Base-by-base conservation (phyloP, 1,140 invertebrate genomes). In the Drosophila baimaii region DNA sequence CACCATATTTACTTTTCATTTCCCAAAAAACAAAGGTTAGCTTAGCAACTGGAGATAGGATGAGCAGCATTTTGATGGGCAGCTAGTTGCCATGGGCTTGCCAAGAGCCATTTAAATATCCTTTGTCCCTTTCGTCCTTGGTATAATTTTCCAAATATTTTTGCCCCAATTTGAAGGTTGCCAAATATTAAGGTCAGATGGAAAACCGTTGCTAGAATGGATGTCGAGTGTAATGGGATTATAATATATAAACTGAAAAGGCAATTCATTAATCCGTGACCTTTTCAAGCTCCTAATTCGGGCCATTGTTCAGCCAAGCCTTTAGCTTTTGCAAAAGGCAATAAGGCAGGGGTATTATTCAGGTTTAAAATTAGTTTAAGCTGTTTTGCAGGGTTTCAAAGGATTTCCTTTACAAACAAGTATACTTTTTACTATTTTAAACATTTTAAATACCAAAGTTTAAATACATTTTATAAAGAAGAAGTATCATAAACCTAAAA, bases 1-100 rank as follows among this genome's bases (percentile, higher is more conserved):
- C 12, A 21, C 15, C 31, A 46, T 65, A 46, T 55, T 68, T 55
- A 52, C 47, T 43, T 70, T 69, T 19, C n/a, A 12, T 35, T 54
- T 55, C 13, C 33, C 25, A 29, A 49, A 68, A 47, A 39, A 63
- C 47, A 68, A 41, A 41, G 31, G 57, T 63, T 44, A 49, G 23
- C 63, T 37, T 47, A 21, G 41, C 23, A 47, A 66, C 63, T 41
- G 43, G 2, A 47, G 25, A 2, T 10, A 33, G 17, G 13, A 17
- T 17, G 12, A 29, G 43, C 10, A 33, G 12, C 12, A 29, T 10
- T 54, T 35, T 44, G 37, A 23, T 29, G 10, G 21, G 19, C n/a
- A 29, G 19, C 21, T 33, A 23, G 51, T 35, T 54, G 31, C 19
- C 61, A 27, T 7, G 44, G 19, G 44, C 2, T 51, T 61, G 3